Percentiles rank a stretch among this genome's conserved stretches.
These are phyloP conservation scores for Brachionus sp. DNA, from an alignment of 1,140 invertebrate genomes.

Conservation along the genomic window DNA sequence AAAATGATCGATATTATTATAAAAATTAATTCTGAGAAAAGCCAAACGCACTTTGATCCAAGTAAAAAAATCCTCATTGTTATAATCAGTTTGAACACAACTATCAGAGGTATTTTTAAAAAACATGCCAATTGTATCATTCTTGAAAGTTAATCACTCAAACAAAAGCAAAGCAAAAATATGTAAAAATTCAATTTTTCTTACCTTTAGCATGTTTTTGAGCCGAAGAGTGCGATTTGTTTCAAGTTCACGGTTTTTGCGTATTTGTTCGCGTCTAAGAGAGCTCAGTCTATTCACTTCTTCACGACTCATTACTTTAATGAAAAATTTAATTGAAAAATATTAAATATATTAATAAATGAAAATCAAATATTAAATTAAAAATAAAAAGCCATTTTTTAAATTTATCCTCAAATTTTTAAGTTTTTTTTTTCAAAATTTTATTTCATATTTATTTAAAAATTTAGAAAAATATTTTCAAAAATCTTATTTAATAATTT, in stretches of 20 bases:
- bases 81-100: slow-evolving; percentile 35
- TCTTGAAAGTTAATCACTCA: neutral
- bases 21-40: neutral
- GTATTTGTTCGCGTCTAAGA: slow-evolving; percentile 44
- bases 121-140: slow-evolving; percentile 41
- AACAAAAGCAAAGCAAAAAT: neutral
- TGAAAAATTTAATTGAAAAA: neutral
- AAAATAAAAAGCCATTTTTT: too few relatives aligned
- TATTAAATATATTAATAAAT: too few relatives aligned
- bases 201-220: slow-evolving; percentile 38
- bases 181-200: neutral
- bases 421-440: too few relatives aligned
- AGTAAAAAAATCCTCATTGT: neutral
- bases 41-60: slow-evolving; percentile 21
- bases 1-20: neutral
- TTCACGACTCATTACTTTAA: slow-evolving; percentile 40
- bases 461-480: too few relatives aligned
- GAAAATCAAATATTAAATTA: too few relatives aligned
- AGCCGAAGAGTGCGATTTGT: neutral
- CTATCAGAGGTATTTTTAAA: slow-evolving; percentile 38
- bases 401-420: too few relatives aligned
- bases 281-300: slow-evolving; percentile 36
- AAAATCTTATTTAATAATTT: too few relatives aligned
- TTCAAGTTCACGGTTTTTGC: slow-evolving; percentile 26
- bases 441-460: too few relatives aligned